Percentiles rank a stretch among this genome's conserved stretches.
phyloP scores from a whole-genome alignment of 2,113 vertebrate species.

The Epinephelus moara region DNA sequence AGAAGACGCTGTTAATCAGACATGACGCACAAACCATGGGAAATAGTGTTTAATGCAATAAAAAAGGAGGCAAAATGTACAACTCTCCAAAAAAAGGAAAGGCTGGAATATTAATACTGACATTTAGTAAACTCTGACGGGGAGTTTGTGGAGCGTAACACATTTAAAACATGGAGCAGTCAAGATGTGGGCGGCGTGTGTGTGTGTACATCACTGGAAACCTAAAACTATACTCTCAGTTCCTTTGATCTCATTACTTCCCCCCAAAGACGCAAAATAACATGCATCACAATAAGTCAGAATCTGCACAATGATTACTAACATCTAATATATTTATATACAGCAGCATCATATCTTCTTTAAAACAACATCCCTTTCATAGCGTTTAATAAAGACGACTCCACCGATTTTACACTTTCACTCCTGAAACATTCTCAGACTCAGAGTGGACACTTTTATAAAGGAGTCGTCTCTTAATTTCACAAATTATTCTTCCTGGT shows the following conservation, averaged over 20 bases:
- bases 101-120: constrained; percentile 73
- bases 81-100: constrained; percentile 53
- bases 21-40: constrained; percentile 4
- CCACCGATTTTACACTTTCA: neutral
- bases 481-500: neutral
- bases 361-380: constrained; percentile 16
- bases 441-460: no score
- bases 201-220: neutral
- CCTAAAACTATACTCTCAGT: neutral
- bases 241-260: constrained; percentile 2
- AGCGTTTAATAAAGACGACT: neutral
- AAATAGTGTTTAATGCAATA: constrained; percentile 70
- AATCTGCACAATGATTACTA: constrained; percentile 6
- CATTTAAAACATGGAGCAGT: neutral
- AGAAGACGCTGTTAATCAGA: neutral
- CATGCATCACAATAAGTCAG: constrained; percentile 5
- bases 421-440: neutral
- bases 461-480: neutral
- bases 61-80: constrained; percentile 50
- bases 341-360: constrained; percentile 27
- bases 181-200: neutral
- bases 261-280: neutral
- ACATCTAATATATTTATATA: constrained; percentile 48
- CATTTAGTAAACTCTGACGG: constrained; percentile 24
- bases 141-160: constrained; percentile 1